These are phyloP conservation scores for Perithous albicinctus DNA, from an alignment of 2,888 invertebrate genomes.

Conservation along the genomic window DNA sequence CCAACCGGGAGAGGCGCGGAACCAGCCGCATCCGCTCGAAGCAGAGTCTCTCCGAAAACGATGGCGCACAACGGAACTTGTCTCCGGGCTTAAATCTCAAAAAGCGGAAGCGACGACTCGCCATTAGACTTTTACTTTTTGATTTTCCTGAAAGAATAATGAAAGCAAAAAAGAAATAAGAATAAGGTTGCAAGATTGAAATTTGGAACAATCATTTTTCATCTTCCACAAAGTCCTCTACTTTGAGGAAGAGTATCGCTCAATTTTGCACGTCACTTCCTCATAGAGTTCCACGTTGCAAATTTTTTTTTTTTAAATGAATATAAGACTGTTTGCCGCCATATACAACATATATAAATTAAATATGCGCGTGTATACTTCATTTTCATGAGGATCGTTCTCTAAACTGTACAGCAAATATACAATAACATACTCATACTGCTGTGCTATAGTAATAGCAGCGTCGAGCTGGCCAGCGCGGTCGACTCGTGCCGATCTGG, in stretches of 20 bases:
- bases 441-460: constrained; percentile 24
- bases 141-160: constrained; percentile 15
- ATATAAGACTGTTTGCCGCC: too few species aligned
- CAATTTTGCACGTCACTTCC: too few species aligned
- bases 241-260: too few species aligned
- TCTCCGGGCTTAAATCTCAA: constrained; percentile 40
- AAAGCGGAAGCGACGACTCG: constrained; percentile 48
- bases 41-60: constrained; percentile 78
- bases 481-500: constrained; percentile 53
- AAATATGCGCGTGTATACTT: too few species aligned
- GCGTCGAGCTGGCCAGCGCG: constrained; percentile 54
- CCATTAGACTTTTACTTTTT: constrained; percentile 8
- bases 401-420: neutral
- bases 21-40: constrained; percentile 41
- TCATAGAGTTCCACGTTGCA: too few species aligned
- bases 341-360: too few species aligned
- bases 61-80: constrained; percentile 76
- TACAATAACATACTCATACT: constrained; percentile 12
- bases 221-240: too few species aligned
- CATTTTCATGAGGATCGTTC: too few species aligned
- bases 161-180: neutral
- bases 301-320: too few species aligned
- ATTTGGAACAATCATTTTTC: too few species aligned
- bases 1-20: constrained; percentile 62
- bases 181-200: too few species aligned